phyloP scores from a whole-genome alignment of 2,888 invertebrate genomes.

The Pristionchus fissidentatus region DNA sequence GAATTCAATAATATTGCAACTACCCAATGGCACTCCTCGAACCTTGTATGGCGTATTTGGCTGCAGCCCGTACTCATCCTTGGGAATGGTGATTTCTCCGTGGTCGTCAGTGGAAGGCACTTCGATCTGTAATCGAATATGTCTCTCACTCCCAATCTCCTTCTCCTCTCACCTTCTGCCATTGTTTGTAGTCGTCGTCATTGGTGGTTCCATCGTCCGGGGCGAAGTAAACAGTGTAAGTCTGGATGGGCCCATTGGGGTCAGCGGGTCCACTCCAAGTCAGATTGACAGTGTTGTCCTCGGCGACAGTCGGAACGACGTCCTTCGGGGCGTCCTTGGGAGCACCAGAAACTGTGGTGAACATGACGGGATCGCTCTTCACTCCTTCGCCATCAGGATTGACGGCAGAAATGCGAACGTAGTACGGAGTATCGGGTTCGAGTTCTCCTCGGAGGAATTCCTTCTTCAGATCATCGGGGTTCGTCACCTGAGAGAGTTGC shows the following conservation, averaged over 20 bases:
- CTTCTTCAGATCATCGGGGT: constrained; percentile 57
- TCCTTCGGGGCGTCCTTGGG: constrained; percentile 73
- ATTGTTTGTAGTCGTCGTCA: constrained; percentile 69
- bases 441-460: constrained; percentile 71
- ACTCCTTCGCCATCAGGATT: constrained; percentile 72
- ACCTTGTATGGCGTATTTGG: constrained; percentile 68
- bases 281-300: constrained; percentile 71
- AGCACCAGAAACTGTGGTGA: constrained; percentile 72
- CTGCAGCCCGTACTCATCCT: constrained; percentile 64
- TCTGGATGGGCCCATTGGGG: constrained; percentile 70
- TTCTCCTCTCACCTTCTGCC: constrained; percentile 62
- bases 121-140: constrained; percentile 44
- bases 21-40: not conserved
- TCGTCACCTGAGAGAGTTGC: constrained; percentile 17
- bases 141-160: not conserved
- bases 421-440: constrained; percentile 74
- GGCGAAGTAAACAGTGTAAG: constrained; percentile 71
- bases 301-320: constrained; percentile 65
- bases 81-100: constrained; percentile 65
- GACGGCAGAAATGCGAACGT: constrained; percentile 69
- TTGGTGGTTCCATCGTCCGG: constrained; percentile 64
- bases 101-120: constrained; percentile 50
- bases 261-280: constrained; percentile 69
- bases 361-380: constrained; percentile 66
- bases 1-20: not conserved